A percentile compares a stretch with the other conserved stretches of the same genome.
phyloP scores from a whole-genome alignment of 1,140 invertebrate species.

The Drosophila rufa region DNA sequence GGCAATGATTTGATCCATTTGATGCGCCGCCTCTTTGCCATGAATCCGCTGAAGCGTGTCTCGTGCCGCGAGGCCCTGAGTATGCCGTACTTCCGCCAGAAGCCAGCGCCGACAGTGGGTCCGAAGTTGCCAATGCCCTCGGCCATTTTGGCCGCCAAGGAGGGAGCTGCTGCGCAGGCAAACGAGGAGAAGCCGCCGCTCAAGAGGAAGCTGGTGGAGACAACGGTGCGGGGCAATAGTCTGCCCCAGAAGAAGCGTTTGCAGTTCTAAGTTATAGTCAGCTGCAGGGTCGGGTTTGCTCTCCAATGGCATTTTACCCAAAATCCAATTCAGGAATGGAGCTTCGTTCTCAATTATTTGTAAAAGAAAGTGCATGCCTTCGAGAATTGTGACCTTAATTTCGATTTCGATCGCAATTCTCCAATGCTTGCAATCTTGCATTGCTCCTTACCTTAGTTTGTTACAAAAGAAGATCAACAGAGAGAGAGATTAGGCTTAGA shows the following conservation, averaged over 20 bases:
- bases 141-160: conserved; percentile 68
- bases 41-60: conserved; percentile 94
- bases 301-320: background rate
- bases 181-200: conserved; percentile 49
- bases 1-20: conserved; percentile 96
- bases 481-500: background rate
- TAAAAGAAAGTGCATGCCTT: background rate
- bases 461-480: background rate
- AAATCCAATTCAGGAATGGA: too few species aligned
- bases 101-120: conserved; percentile 95
- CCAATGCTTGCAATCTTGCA: background rate
- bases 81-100: conserved; percentile 94
- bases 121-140: conserved; percentile 92
- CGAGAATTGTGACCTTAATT: background rate
- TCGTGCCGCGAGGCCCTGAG: conserved; percentile 92
- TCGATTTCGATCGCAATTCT: too few species aligned
- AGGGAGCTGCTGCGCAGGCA: conserved; percentile 57
- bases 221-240: conserved; percentile 60
- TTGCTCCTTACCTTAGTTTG: conserved; percentile 6
- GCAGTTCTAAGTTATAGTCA: conserved; percentile 41
- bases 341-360: background rate
- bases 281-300: too few species aligned
- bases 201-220: conserved; percentile 67
- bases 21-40: conserved; percentile 91
- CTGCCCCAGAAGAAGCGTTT: conserved; percentile 68